Conservation (phyloP, 2,113 vertebrate genomes). For the Eurypyga helias region DNA sequence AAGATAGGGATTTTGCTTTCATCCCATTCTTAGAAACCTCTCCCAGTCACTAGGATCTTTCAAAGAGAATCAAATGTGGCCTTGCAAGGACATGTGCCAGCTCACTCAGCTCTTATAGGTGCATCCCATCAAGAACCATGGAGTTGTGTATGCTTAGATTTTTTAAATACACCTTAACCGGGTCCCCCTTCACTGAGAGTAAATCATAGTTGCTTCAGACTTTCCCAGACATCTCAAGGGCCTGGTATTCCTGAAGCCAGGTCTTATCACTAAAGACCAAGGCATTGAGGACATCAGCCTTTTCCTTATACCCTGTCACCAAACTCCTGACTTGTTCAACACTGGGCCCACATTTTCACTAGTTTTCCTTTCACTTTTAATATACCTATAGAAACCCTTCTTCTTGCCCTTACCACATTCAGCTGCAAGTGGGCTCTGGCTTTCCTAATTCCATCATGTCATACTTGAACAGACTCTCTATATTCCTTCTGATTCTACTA, state of each 20-base stretch:
- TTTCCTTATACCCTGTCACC: background rate
- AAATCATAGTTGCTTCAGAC: background rate
- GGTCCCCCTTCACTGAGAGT: rapidly evolving
- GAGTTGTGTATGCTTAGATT: background rate
- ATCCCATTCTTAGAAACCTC: background rate
- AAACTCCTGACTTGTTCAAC: background rate
- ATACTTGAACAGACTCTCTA: background rate
- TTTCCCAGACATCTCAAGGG: background rate
- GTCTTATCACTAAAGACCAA: background rate
- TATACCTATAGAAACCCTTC: background rate
- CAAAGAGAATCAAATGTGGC: background rate
- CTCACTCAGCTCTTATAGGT: background rate
- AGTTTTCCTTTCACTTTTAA: background rate
- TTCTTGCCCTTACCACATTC: background rate
- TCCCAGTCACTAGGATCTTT: background rate
- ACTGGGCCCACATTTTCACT: background rate
- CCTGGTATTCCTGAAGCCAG: background rate
- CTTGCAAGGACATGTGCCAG: background rate
- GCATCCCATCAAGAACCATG: background rate
- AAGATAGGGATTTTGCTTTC: background rate
- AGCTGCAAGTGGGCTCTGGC: background rate
- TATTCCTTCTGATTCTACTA: background rate
- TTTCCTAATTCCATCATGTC: background rate
- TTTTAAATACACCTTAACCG: rapidly evolving
- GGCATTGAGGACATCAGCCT: background rate